Conservation (phyloP, 2,113 vertebrate genomes). For the Amazona vittata region DNA sequence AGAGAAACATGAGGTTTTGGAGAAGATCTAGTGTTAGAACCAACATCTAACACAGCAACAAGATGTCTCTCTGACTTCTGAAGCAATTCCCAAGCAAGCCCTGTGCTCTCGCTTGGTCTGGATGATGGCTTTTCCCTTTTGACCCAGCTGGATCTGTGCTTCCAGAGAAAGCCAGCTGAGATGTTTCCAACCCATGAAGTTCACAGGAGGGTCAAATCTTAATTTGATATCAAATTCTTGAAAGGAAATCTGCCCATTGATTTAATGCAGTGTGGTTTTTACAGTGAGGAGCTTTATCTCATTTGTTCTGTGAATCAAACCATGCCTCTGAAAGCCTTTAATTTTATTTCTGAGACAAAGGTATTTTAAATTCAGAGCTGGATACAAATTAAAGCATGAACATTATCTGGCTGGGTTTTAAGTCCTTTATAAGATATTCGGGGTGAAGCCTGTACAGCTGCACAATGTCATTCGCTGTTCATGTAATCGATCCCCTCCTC, state of each 20-base stretch:
- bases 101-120: not conserved
- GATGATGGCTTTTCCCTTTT: not conserved
- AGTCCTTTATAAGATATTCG: not conserved
- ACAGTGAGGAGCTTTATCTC: not conserved
- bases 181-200: not conserved
- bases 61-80: not conserved
- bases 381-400: slow-evolving; percentile 7
- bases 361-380: not conserved
- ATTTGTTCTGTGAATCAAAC: slow-evolving; percentile 10
- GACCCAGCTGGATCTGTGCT: not conserved
- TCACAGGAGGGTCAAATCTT: not conserved
- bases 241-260: not conserved
- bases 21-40: not conserved
- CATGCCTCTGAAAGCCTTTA: not conserved
- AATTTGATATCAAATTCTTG: not conserved
- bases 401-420: not conserved
- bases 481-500: not conserved
- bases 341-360: not conserved
- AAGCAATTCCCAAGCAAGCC: not conserved
- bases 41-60: not conserved
- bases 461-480: not conserved
- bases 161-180: not conserved
- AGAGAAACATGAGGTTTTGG: not conserved
- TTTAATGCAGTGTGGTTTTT: not conserved
- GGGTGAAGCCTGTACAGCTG: not conserved